Evolutionary conservation across 2,113 vertebrate species (phyloP).

Genomic region (Pipra filicauda): DNA sequence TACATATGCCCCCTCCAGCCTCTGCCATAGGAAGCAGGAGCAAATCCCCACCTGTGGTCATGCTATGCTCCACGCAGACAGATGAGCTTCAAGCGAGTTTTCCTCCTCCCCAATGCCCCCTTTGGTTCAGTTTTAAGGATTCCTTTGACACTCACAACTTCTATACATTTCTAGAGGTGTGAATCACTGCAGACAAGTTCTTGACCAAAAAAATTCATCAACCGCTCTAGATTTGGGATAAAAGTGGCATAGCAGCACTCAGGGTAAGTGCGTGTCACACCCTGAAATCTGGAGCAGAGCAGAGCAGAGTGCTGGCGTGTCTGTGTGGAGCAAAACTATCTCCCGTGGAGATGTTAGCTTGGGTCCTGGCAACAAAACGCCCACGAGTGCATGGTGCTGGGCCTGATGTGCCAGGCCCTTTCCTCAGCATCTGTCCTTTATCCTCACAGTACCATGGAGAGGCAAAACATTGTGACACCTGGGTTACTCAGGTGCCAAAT

Average conservation of each 20-base stretch:
- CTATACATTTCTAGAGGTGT: not conserved
- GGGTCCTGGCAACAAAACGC: not conserved
- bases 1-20: fast-evolving
- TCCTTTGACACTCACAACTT: not conserved
- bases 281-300: not conserved
- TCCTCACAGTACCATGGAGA: not conserved
- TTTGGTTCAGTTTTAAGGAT: not conserved
- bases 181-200: not conserved
- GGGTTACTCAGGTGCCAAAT: not conserved
- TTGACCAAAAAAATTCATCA: not conserved
- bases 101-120: not conserved
- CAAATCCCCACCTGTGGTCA: not conserved
- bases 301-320: not conserved
- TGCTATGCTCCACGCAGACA: not conserved
- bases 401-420: not conserved
- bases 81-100: not conserved
- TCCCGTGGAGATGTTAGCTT: not conserved
- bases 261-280: not conserved
- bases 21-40: not conserved
- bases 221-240: not conserved
- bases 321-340: not conserved
- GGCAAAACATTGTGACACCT: not conserved
- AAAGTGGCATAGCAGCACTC: not conserved
- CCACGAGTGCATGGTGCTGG: fast-evolving
- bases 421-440: not conserved